Evolutionary conservation across 2,888 invertebrate genomes (phyloP).

Genomic region (Conistra vaccinii): DNA sequence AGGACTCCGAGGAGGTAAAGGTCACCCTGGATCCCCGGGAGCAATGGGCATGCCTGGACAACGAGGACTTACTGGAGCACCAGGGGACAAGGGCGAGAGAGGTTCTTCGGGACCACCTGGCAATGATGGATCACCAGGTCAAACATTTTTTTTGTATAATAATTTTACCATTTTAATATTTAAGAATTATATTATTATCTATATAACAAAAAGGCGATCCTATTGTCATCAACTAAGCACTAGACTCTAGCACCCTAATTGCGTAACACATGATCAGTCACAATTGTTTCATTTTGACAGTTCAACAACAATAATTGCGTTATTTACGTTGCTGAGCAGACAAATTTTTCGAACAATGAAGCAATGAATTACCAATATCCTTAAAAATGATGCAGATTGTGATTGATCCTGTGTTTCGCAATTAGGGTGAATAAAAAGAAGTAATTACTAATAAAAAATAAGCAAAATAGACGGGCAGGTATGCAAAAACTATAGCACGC

Average conservation of each 20-base stretch:
- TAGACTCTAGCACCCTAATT: background rate
- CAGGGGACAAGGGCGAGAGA: conserved; percentile 95
- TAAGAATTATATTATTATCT: background rate
- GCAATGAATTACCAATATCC: too few relatives aligned
- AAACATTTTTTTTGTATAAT: background rate
- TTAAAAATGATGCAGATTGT: too few relatives aligned
- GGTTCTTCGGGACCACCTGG: conserved; percentile 93
- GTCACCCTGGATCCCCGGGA: conserved; percentile 93
- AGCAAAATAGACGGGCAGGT: too few relatives aligned
- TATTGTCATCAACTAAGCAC: background rate
- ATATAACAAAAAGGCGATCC: too few relatives aligned
- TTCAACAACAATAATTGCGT: too few relatives aligned
- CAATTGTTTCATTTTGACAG: too few relatives aligned
- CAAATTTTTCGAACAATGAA: too few relatives aligned
- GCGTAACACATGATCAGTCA: too few relatives aligned
- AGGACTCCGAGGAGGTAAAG: conserved; percentile 93
- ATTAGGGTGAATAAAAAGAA: background rate
- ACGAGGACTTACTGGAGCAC: conserved; percentile 92
- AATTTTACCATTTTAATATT: background rate
- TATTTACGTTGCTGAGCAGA: too few relatives aligned
- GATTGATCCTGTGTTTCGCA: too few relatives aligned
- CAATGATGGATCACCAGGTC: conserved; percentile 94
- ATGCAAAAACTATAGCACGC: background rate
- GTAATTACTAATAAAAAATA: background rate
- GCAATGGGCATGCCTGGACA: conserved; percentile 93